phyloP scores from a whole-genome alignment of 2,113 vertebrate species.

The Saguinus imperator region DNA sequence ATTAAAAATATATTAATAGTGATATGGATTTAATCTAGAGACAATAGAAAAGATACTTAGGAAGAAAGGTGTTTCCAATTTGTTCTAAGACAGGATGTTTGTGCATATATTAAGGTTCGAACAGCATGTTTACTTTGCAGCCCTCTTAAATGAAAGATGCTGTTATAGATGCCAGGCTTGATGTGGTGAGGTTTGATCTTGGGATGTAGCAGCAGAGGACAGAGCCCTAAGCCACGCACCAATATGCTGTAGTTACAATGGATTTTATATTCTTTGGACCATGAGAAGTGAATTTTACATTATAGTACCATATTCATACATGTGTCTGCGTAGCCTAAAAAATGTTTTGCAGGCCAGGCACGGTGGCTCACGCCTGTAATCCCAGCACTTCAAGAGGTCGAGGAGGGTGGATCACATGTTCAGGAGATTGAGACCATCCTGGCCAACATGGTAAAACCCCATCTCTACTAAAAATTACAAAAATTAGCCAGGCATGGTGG shows the following conservation, averaged over 20 bases:
- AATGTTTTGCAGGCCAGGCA: neutral
- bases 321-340: neutral
- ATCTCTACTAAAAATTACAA: no score
- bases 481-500: no score
- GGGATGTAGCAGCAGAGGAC: neutral
- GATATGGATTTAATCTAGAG: neutral
- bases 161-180: neutral
- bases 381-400: no score
- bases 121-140: neutral
- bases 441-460: no score
- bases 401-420: no score
- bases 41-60: neutral
- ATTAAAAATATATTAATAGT: neutral
- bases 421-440: no score
- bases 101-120: neutral
- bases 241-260: neutral
- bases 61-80: slow-evolving; percentile 23
- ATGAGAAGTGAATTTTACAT: neutral
- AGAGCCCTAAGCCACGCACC: neutral
- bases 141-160: neutral
- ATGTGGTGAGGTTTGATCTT: slow-evolving; percentile 51
- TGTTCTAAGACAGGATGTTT: slow-evolving; percentile 54
- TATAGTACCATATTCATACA: neutral
- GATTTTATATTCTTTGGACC: neutral
- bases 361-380: no score